Evolutionary conservation across 2,113 vertebrate genomes (phyloP), one percentile per base, ranked within the genome.

Genomic region (Ptilonorhynchus violaceus): DNA sequence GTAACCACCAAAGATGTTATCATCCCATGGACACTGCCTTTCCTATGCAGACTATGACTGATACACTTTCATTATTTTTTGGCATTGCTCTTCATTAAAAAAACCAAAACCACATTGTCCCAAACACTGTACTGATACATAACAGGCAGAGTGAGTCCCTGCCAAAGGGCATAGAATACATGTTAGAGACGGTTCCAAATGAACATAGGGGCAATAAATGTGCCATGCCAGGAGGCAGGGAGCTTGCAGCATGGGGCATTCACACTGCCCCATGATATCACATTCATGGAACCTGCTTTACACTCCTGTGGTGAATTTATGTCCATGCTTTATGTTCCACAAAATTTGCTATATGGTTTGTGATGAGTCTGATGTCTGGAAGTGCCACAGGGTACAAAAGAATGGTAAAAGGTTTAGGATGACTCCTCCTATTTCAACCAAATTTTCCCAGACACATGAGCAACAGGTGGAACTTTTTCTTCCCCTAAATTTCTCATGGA

Each of bases 71-170:
- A 46, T 94, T 94, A 68, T 81, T 72, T 95, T 73, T 72, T 95
- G 77, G 80, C 58, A 5, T 33, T 69, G 42, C 53, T 92, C 33
- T 79, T 86, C 39, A 46, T 41, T 64, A 90, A 73, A 66, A 81
- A 91, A 93, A 90, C 47, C 85, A 93, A 78, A 94, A 74, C 76
- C 83, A 83, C 80, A 6, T 84, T 75, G 88, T 87, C 77, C 88
- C 66, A 78, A 94, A 77, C 60, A 86, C 50, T 83, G 18, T 50
- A 16, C 25, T 62, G 27, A 62, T 5, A 49, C 4, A 18, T 28
- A 80, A 74, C 23, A 86, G 47, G 27, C 76, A 60, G 68, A 56
- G 17, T 1, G 2, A 92, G 44, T 89, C 60, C 25, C 47, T 87
- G 64, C 56, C 69, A 82, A 85, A 91, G 76, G 80, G 44, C 88